Percentiles rank a stretch among this genome's conserved stretches.
Conservation (phyloP, 1,140 invertebrate genomes). For the Brachionus calyciflorus region DNA sequence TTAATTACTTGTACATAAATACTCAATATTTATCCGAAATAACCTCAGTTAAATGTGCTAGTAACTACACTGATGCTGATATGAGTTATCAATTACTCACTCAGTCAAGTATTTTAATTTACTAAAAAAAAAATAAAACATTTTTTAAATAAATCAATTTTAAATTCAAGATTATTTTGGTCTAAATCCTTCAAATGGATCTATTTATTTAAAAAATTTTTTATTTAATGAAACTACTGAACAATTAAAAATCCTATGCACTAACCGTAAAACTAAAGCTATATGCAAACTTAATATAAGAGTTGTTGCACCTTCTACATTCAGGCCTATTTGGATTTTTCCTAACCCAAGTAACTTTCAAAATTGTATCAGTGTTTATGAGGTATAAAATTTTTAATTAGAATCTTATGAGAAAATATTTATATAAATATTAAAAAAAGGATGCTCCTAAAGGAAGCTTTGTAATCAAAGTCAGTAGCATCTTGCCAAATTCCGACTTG, state of each 20-base stretch:
- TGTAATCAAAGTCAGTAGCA: background rate
- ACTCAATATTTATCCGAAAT: background rate
- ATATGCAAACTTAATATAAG: background rate
- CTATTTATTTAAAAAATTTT: background rate
- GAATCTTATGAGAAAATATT: no score
- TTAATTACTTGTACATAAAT: background rate
- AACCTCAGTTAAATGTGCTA: background rate
- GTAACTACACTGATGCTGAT: background rate
- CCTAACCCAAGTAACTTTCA: constrained; percentile 2
- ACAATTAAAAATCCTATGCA: background rate
- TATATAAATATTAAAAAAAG: no score
- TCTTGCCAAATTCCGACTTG: background rate
- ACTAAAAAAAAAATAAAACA: no score
- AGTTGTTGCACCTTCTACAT: background rate
- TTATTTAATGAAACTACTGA: background rate
- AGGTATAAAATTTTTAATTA: no score
- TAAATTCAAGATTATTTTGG: background rate
- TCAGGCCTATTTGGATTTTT: constrained; percentile 15
- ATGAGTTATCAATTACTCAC: constrained; percentile 14
- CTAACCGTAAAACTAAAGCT: background rate
- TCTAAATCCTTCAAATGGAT: background rate
- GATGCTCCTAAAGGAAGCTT: background rate
- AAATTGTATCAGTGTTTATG: background rate
- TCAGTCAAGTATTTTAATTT: background rate
- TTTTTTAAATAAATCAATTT: no score